Evolutionary conservation across 2,797 vertebrate genomes (phyloP).

Genomic region (Babyrousa celebensis): DNA sequence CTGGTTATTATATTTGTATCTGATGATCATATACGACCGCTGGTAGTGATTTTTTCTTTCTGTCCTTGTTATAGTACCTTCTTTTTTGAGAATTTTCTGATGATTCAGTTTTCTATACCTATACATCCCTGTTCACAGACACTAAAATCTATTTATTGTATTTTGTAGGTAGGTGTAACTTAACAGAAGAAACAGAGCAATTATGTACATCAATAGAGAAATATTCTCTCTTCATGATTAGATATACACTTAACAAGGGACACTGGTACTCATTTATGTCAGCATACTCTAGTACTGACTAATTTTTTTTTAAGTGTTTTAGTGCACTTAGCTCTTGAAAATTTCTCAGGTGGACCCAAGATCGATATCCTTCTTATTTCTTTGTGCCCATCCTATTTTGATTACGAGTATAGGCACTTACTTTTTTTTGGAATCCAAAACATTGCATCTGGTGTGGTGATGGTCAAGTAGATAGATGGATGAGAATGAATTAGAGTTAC

Average conservation of each 20-base stretch:
- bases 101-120: slow-evolving; percentile 15
- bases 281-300: background rate
- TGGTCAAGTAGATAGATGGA: background rate
- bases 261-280: background rate
- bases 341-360: background rate
- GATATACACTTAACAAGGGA: background rate
- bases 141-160: slow-evolving; percentile 23
- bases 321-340: slow-evolving; percentile 10
- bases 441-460: background rate
- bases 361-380: background rate
- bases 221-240: background rate
- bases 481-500: background rate
- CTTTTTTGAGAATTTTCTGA: slow-evolving; percentile 33
- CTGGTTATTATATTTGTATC: background rate
- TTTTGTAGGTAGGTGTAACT: background rate
- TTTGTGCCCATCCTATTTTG: background rate
- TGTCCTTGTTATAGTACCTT: background rate
- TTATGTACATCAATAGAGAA: background rate
- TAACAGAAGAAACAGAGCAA: slow-evolving; percentile 8
- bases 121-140: background rate
- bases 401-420: background rate
- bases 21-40: background rate
- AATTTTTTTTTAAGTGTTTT: background rate
- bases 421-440: background rate
- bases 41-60: background rate